Base-by-base conservation (phyloP, 2,888 invertebrate genomes). In the Hyposoter didymator region DNA sequence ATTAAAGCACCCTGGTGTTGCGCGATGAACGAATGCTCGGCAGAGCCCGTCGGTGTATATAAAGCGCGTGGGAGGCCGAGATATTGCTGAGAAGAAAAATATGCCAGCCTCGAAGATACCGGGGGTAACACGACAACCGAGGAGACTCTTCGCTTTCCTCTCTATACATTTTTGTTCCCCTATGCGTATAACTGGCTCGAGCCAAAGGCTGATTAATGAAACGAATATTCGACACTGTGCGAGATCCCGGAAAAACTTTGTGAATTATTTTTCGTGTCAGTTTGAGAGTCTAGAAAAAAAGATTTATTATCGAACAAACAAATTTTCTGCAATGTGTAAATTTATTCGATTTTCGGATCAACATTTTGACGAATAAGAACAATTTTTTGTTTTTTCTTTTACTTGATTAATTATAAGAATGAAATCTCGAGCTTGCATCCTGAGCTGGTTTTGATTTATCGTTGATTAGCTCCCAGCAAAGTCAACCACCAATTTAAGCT, bases 131-230 rank as follows among this genome's bases (percentile, higher is more conserved):
- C 88, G 90, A 91, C 89, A 89, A 88, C 89, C 85, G 76, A 84
- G 87, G 88, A 88, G 79, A 79, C 67, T 82, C 73, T 59, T 82
- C 78, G 4, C 4, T 83, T 66, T 74, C 22, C 55, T 72, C 78
- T 49, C 45, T 70, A n/a, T 47, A 59, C 32, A 59, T n/a, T 59
- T 55, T 49, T 55, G 39, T 72, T 52, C 35, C 39, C 39, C 74
- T 45, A 32, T 28, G 59, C 43, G 52, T 32, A 22, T n/a, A 66
- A 52, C 43, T 67, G 67, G 87, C 90, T 89, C 88, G 88, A 82
- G 86, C 90, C 91, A 89, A 91, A 91, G 90, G 87, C 90, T 91
- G 91, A 91, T 91, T 91, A 91, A 91, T 92, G 90, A 83, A 70
- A 88, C n/a, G 89, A 88, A 85, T 83, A 76, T 80, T 85, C 84